Conservation (phyloP, 2,797 vertebrate genomes). For the Simalia tracyae region DNA sequence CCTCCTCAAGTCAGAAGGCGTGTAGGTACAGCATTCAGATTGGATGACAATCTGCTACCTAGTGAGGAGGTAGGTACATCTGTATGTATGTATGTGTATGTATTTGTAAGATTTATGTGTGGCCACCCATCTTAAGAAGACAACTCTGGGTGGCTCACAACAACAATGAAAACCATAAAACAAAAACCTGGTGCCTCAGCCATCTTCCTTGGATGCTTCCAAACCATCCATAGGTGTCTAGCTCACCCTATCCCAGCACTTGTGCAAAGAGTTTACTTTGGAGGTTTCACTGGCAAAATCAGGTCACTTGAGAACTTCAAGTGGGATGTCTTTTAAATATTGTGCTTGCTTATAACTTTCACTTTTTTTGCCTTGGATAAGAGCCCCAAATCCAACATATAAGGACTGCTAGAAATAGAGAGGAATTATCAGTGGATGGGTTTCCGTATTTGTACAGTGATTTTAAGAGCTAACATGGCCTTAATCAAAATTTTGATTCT, state of each 20-base stretch:
- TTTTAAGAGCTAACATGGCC: not conserved
- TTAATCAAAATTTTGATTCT: not conserved
- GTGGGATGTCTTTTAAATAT: not conserved
- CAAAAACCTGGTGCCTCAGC: not conserved
- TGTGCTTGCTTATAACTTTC: not conserved
- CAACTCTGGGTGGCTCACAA: not conserved
- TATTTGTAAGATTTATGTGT: not conserved
- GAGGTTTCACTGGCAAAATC: not conserved
- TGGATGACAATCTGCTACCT: constrained; percentile 86
- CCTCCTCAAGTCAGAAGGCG: constrained; percentile 84
- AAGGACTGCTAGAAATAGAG: not conserved
- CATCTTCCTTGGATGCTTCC: not conserved
- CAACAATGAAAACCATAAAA: not conserved
- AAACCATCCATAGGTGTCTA: not conserved
- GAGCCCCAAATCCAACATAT: not conserved
- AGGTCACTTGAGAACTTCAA: not conserved
- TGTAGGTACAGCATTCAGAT: constrained; percentile 88
- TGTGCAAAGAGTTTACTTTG: not conserved
- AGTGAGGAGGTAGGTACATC: constrained; percentile 78
- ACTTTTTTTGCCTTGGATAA: not conserved
- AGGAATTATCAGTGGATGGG: not conserved
- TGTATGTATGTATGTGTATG: not conserved
- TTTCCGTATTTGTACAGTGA: constrained; percentile 9
- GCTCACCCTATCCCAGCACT: not conserved
- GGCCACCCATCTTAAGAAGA: not conserved